Conservation (phyloP, 2,113 vertebrate species). For the Damaliscus lunatus region DNA sequence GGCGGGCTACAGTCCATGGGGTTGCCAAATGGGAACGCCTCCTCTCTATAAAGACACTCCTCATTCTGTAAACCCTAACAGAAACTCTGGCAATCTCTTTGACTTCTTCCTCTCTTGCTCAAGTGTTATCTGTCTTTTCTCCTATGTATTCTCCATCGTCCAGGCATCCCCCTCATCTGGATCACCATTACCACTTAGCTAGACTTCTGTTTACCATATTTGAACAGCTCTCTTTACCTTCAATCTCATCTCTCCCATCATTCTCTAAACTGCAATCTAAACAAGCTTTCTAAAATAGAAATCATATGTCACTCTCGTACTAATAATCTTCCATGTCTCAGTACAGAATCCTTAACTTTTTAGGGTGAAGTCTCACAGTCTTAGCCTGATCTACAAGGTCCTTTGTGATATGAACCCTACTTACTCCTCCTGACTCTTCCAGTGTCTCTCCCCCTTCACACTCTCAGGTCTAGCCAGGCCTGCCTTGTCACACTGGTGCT, state of each 20-base stretch:
- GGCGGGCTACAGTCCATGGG: neutral
- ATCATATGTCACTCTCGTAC: neutral
- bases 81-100: neutral
- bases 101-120: neutral
- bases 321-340: neutral
- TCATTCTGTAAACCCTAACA: neutral
- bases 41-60: neutral
- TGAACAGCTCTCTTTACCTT: neutral
- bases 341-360: neutral
- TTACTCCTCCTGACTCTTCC: neutral
- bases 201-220: neutral
- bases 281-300: neutral
- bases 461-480: neutral
- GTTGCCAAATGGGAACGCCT: neutral
- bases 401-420: neutral
- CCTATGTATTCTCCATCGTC: neutral
- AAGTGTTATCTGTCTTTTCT: neutral
- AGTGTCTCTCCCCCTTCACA: neutral
- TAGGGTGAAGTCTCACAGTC: neutral
- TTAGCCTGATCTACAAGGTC: neutral
- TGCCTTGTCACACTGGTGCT: neutral
- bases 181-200: neutral
- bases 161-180: rapidly evolving
- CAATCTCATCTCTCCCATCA: neutral
- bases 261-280: neutral